phyloP scores from a whole-genome alignment of 2,113 vertebrate genomes.

The Sinocyclocheilus grahami region DNA sequence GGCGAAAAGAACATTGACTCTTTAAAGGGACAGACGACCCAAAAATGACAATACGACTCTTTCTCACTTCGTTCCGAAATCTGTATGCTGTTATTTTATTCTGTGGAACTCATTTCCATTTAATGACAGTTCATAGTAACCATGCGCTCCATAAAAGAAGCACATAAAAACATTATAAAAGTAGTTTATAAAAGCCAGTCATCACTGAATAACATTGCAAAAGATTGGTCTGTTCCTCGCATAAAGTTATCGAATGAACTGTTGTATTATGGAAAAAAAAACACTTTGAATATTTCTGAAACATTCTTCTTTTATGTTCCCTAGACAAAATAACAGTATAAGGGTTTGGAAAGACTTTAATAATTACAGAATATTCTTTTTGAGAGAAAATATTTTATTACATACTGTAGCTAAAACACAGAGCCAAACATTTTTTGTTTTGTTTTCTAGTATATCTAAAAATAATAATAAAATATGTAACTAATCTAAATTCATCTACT shows the following conservation, averaged over 20 bases:
- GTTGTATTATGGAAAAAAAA: not conserved
- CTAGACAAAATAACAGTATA: not conserved
- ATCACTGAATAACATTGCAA: not conserved
- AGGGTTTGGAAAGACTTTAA: too few relatives aligned
- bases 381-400: too few relatives aligned
- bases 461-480: too few relatives aligned
- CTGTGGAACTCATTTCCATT: not conserved
- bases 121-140: not conserved
- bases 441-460: too few relatives aligned
- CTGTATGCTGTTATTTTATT: not conserved
- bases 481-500: too few relatives aligned
- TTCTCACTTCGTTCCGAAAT: not conserved
- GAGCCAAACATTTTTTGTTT: too few relatives aligned
- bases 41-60: not conserved
- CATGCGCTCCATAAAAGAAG: not conserved
- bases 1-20: not conserved
- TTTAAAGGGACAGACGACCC: not conserved
- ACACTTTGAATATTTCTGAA: not conserved
- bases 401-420: too few relatives aligned
- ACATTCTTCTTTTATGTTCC: not conserved
- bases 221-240: not conserved
- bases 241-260: not conserved
- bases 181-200: not conserved
- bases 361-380: too few relatives aligned
- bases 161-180: not conserved